Evolutionary conservation across 2,888 invertebrate genomes (phyloP).

Genomic region (Agrotis segetum): DNA sequence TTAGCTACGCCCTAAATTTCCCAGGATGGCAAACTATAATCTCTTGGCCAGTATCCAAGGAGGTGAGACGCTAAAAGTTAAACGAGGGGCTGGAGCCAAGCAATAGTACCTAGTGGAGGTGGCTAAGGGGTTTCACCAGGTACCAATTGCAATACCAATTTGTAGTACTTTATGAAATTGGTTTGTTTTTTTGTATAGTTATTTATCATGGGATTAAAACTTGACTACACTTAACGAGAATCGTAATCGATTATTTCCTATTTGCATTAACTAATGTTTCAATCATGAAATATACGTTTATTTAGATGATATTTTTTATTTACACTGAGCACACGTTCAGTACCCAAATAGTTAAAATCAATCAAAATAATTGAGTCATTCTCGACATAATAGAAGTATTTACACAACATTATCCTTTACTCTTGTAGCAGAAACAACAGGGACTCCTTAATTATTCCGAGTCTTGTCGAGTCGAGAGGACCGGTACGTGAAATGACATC

Average conservation of each 20-base stretch:
- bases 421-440: conserved; percentile 23
- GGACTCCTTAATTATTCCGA: conserved; percentile 45
- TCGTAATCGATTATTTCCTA: not conserved
- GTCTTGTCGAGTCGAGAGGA: conserved; percentile 38
- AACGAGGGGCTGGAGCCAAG: conserved; percentile 45
- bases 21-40: conserved; percentile 62
- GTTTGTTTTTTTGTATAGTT: conserved; percentile 1
- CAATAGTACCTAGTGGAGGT: conserved; percentile 37
- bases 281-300: not conserved
- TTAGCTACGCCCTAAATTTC: conserved; percentile 55
- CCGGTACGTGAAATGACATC: conserved; percentile 50
- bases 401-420: conserved; percentile 22
- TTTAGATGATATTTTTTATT: too few species aligned
- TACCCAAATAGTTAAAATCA: not conserved
- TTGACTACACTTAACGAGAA: not conserved
- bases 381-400: conserved; percentile 1
- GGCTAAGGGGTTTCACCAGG: conserved; percentile 37
- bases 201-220: not conserved
- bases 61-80: conserved; percentile 62
- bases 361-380: not conserved
- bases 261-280: not conserved
- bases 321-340: not conserved
- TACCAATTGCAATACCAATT: conserved; percentile 39
- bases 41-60: conserved; percentile 60
- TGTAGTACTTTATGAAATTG: conserved; percentile 8